Evolutionary conservation across 2,888 invertebrate species (phyloP), one percentile per base, ranked within the genome.

Genomic region (Meiosimyza platycephala): DNA sequence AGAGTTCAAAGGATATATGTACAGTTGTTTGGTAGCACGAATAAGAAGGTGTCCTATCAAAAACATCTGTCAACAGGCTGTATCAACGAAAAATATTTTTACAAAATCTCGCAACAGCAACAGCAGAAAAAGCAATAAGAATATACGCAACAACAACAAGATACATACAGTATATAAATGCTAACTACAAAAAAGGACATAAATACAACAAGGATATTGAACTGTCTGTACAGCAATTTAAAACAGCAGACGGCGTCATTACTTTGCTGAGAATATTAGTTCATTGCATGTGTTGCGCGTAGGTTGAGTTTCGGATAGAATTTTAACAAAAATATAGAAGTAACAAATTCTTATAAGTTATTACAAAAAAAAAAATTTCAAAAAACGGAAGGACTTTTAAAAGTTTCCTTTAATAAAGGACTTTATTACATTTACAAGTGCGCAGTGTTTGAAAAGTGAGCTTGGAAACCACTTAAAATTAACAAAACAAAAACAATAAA

Each of bases 31-130:
- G 11, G 60, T 28, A 6, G 22, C 28, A 28, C 13, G 63, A 15
- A 63, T 9, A n/a, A 63, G 9, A 40, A 22, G 63, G 47, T 15
- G 63, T 40, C 40, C 9, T 9, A 9, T 9, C 40, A 9, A 22
- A 48, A 63, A 50, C 63, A 63, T 63, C 63, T 63, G 63, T 16
- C 48, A 63, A 63, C 48, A 40, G 63, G 33, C 63, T 48, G 48
- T 12, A 63, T 28, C 28, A 28, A 28, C 28, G 28, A 28, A 28
- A 3, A 28, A 3, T 4, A n/a, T 47, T 47, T 33, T 63, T n/a
- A 63, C 9, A 48, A 40, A 63, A 28, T 4, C 28, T 28, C 28
- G 33, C 55, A 18, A 18, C 50, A 15, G 22, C 11, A 47, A 16
- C 13, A 63, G 47, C 13, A 63, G 48, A 63, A n/a, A 48, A 18